A percentile compares a stretch with the other conserved stretches of the same genome.
Evolutionary conservation across 1,140 invertebrate species (phyloP).

Genomic region (Diabrotica virgifera): DNA sequence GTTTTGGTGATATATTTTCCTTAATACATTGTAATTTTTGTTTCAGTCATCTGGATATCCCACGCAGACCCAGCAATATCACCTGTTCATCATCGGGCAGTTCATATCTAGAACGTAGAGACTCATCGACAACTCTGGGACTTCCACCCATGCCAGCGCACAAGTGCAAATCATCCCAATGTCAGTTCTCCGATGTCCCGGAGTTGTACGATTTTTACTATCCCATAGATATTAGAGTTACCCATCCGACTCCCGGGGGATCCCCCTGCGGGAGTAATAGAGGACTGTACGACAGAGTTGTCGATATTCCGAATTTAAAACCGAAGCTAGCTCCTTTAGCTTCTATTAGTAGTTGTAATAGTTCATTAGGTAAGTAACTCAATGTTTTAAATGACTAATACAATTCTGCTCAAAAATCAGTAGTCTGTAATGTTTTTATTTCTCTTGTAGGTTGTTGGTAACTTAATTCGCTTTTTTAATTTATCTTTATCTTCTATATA

Average conservation of each 20-base stretch:
- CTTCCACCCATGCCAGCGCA: slow-evolving; percentile 52
- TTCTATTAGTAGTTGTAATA: slow-evolving; percentile 72
- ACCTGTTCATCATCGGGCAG: slow-evolving; percentile 79
- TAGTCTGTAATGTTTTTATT: too few relatives aligned
- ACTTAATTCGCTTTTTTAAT: too few relatives aligned
- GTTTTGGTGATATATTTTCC: too few relatives aligned
- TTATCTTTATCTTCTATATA: too few relatives aligned
- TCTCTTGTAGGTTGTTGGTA: too few relatives aligned
- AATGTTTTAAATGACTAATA: too few relatives aligned
- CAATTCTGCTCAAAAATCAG: too few relatives aligned
- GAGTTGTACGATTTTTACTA: slow-evolving; percentile 64
- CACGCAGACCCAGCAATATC: slow-evolving; percentile 69
- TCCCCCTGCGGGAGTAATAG: slow-evolving; percentile 76
- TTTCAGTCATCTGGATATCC: slow-evolving; percentile 43
- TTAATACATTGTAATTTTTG: neutral
- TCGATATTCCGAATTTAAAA: slow-evolving; percentile 35
- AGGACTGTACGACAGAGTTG: slow-evolving; percentile 37
- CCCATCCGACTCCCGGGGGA: slow-evolving; percentile 72
- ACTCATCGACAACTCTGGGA: slow-evolving; percentile 68
- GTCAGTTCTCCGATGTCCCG: slow-evolving; percentile 53
- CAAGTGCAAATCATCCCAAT: slow-evolving; percentile 45
- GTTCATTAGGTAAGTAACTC: slow-evolving; percentile 52
- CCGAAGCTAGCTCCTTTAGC: slow-evolving; percentile 66
- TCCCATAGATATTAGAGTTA: slow-evolving; percentile 72
- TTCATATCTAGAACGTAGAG: slow-evolving; percentile 73